Percentiles rank a stretch among this genome's conserved stretches.
Evolutionary conservation across 2,113 vertebrate species (phyloP).

Genomic region (Drymodes brunneopygia): DNA sequence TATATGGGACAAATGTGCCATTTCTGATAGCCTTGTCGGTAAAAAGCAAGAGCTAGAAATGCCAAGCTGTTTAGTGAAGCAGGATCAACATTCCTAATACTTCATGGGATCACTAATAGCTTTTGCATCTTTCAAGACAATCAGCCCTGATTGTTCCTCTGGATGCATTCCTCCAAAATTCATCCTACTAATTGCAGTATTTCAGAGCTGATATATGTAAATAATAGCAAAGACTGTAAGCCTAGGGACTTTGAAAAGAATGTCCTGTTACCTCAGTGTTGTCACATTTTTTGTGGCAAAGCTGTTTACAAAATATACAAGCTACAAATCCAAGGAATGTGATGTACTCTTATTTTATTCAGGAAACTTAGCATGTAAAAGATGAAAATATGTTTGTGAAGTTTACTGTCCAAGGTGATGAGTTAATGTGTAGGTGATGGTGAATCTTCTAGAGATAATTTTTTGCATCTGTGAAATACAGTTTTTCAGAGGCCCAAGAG

Average conservation of each 20-base stretch:
- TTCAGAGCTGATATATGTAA: slow-evolving; percentile 40
- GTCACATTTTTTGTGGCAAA: slow-evolving; percentile 36
- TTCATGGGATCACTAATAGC: slow-evolving; percentile 28
- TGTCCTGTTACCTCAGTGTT: background rate
- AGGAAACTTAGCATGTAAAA: slow-evolving; percentile 35
- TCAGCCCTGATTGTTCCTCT: slow-evolving; percentile 42
- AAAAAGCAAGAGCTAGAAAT: slow-evolving; percentile 53
- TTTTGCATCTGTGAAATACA: slow-evolving; percentile 4
- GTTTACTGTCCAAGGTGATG: slow-evolving; percentile 61
- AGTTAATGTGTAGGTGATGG: slow-evolving; percentile 46
- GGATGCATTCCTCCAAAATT: slow-evolving; percentile 41
- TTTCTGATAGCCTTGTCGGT: slow-evolving; percentile 59
- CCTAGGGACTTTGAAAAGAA: background rate
- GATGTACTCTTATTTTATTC: slow-evolving; percentile 49
- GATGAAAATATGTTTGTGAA: slow-evolving; percentile 58
- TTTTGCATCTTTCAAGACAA: background rate
- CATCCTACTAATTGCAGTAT: slow-evolving; percentile 38
- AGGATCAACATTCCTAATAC: slow-evolving; percentile 45
- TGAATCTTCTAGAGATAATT: slow-evolving; percentile 29
- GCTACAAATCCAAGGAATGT: slow-evolving; percentile 51
- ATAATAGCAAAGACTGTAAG: slow-evolving; percentile 26
- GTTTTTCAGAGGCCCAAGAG: background rate
- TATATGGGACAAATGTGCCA: slow-evolving; percentile 50
- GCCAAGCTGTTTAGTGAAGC: background rate
- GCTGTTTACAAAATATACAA: slow-evolving; percentile 43